These are phyloP conservation scores for Eurystomus glaucurus DNA, from an alignment of 2,797 vertebrate species.

Conservation along the genomic window DNA sequence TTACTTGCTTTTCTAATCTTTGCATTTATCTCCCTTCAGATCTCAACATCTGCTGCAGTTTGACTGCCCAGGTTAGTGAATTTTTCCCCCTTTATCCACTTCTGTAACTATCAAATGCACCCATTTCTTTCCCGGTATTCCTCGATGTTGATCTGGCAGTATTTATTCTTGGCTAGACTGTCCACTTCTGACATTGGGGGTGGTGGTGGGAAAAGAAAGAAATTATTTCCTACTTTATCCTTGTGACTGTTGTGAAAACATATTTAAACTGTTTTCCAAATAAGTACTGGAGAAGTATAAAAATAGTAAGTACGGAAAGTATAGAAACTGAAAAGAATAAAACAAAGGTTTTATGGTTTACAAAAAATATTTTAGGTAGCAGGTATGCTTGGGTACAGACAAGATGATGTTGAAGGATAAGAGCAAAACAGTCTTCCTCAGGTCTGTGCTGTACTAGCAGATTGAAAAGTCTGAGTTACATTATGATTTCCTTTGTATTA, in stretches of 20 bases:
- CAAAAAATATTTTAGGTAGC: background rate
- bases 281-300: background rate
- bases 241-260: background rate
- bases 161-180: constrained; percentile 11
- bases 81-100: constrained; percentile 61
- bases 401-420: background rate
- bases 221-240: background rate
- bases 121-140: constrained; percentile 16
- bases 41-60: constrained; percentile 84
- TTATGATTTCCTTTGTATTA: background rate
- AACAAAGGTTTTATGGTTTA: background rate
- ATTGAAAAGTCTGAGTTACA: background rate
- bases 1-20: constrained; percentile 83
- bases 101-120: constrained; percentile 40
- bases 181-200: background rate
- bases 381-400: background rate
- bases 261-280: background rate
- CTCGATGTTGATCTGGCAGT: constrained; percentile 38
- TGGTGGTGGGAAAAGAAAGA: background rate
- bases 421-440: background rate
- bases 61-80: constrained; percentile 83
- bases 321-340: background rate
- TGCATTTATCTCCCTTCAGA: constrained; percentile 86
- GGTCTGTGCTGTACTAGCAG: background rate
- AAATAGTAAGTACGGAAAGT: background rate